phyloP scores from a whole-genome alignment of 1,140 invertebrate genomes.

The Sesamia nonagrioides region DNA sequence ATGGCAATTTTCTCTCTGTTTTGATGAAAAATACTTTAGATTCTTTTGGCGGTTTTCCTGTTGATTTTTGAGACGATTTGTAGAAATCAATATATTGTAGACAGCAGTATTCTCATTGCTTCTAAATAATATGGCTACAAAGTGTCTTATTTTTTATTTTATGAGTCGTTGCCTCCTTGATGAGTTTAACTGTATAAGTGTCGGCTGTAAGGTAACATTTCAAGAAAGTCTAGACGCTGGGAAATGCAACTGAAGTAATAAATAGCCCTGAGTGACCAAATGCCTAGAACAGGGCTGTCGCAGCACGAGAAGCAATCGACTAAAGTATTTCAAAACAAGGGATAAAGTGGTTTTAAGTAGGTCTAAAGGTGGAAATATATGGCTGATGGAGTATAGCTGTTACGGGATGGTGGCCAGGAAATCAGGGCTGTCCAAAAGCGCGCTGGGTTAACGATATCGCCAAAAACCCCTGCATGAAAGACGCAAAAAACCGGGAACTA shows the following conservation, averaged over 20 bases:
- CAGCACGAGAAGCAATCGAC: no score
- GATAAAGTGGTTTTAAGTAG: no score
- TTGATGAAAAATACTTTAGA: neutral
- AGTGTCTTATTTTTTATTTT: neutral
- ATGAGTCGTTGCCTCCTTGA: slow-evolving; percentile 18
- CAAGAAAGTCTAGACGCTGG: slow-evolving; percentile 43
- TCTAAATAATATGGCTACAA: neutral
- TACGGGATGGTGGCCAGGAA: no score
- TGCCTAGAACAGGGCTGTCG: slow-evolving; percentile 16
- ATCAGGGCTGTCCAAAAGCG: no score
- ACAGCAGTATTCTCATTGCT: neutral
- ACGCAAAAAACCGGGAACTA: no score
- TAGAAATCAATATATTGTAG: neutral
- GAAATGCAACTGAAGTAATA: slow-evolving; percentile 29
- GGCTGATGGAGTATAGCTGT: no score
- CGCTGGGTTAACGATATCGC: no score
- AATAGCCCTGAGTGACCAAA: slow-evolving; percentile 31
- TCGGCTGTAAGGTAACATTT: slow-evolving; percentile 40
- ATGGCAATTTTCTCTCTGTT: slow-evolving; percentile 1
- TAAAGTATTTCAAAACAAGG: neutral
- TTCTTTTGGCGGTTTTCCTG: slow-evolving; percentile 10
- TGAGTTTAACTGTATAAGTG: slow-evolving; percentile 24
- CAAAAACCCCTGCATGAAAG: no score
- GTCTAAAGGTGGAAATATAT: no score
- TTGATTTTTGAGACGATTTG: neutral